A percentile compares a stretch with the other conserved stretches of the same genome.
Evolutionary conservation across 2,113 vertebrate genomes (phyloP).

Genomic region (Tragelaphus scriptus): DNA sequence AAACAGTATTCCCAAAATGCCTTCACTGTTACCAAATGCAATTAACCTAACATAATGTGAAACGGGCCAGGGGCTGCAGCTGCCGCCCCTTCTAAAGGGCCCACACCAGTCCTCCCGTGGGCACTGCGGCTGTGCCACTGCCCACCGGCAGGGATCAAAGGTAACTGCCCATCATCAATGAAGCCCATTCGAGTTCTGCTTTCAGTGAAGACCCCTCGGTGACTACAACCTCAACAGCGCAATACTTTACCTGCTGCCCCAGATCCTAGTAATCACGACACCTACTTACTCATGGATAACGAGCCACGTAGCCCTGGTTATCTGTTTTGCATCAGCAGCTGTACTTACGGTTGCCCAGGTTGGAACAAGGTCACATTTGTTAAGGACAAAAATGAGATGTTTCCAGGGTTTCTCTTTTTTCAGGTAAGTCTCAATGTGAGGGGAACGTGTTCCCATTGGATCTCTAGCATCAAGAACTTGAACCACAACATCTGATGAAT

Average conservation of each 20-base stretch:
- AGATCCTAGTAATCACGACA: neutral
- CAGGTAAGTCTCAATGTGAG: constrained; percentile 93
- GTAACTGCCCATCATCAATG: constrained; percentile 11
- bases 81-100: constrained; percentile 23
- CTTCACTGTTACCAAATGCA: constrained; percentile 65
- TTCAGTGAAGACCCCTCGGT: neutral
- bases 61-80: constrained; percentile 54
- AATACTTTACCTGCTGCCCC: too few relatives aligned
- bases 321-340: neutral
- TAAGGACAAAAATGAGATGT: constrained; percentile 96
- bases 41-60: constrained; percentile 61
- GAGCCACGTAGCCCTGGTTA: neutral
- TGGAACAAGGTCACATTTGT: constrained; percentile 98
- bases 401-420: constrained; percentile 99
- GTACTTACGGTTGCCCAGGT: constrained; percentile 95
- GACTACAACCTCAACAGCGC: neutral
- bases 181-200: constrained; percentile 37
- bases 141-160: constrained; percentile 48
- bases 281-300: too few relatives aligned
- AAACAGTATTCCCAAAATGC: constrained; percentile 66
- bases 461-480: constrained; percentile 97
- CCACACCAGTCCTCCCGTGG: neutral
- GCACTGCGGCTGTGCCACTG: constrained; percentile 36
- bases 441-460: constrained; percentile 95
- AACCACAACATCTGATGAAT: constrained; percentile 98